Evolutionary conservation across 1,140 invertebrate species (phyloP).

Genomic region (Saccostrea cuccullata): DNA sequence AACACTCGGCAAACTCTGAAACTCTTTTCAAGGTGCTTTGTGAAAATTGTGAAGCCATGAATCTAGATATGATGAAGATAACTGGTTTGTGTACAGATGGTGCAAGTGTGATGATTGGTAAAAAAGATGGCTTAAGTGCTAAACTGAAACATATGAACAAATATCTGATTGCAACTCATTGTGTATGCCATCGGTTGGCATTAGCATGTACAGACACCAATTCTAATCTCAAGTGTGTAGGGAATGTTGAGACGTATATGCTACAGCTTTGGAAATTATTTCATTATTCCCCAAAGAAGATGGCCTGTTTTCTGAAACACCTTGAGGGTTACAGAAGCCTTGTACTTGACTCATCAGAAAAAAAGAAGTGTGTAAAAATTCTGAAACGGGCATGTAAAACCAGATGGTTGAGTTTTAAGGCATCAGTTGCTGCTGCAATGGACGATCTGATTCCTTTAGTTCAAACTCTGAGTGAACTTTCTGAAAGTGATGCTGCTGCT

Average conservation of each 20-base stretch:
- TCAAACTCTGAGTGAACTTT: constrained; percentile 42
- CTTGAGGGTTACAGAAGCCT: constrained; percentile 16
- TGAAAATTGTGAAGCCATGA: no score
- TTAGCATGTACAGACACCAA: constrained; percentile 45
- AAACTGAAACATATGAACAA: constrained; percentile 31
- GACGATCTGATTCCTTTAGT: constrained; percentile 41
- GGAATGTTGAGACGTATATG: constrained; percentile 43
- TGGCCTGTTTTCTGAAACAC: constrained; percentile 41
- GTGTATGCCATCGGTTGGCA: constrained; percentile 45
- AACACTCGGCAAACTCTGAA: constrained; percentile 30
- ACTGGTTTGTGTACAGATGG: constrained; percentile 40
- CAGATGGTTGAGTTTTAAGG: constrained; percentile 50
- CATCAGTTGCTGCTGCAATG: constrained; percentile 46
- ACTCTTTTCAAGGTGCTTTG: constrained; percentile 34
- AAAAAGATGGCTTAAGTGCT: constrained; percentile 31
- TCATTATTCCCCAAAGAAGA: constrained; percentile 44
- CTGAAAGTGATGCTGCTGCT: constrained; percentile 34
- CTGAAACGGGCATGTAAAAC: constrained; percentile 54
- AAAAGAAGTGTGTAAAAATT: constrained; percentile 37
- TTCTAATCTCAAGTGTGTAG: constrained; percentile 37
- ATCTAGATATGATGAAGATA: neutral
- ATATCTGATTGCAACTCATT: constrained; percentile 14
- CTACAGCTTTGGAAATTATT: constrained; percentile 51
- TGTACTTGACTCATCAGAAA: constrained; percentile 1
- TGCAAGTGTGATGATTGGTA: constrained; percentile 39